Evolutionary conservation across 2,888 invertebrate genomes (phyloP).

Genomic region (Priocnemis perturbator): DNA sequence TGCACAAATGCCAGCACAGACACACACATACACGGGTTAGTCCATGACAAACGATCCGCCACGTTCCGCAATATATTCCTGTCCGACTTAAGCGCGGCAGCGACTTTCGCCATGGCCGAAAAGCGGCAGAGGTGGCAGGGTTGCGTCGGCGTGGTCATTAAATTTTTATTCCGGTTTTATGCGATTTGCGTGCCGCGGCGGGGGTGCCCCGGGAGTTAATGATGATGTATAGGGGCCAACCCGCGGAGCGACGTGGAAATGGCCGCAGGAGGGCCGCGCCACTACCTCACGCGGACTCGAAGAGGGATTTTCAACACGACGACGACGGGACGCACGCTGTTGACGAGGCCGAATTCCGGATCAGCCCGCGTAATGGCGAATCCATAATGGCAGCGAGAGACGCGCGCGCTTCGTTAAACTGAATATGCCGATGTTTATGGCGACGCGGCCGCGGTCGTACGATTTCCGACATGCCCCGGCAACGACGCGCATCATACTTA

Average conservation of each 20-base stretch:
- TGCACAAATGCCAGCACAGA: too few species aligned
- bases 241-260: slow-evolving; percentile 23
- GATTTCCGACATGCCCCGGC: too few species aligned
- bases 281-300: slow-evolving; percentile 11
- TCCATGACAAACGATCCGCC: slow-evolving; percentile 46
- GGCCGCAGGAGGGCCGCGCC: slow-evolving; percentile 19
- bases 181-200: slow-evolving; percentile 50
- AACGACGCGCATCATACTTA: too few species aligned
- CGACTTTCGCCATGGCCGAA: slow-evolving; percentile 36
- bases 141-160: slow-evolving; percentile 46
- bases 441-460: too few species aligned
- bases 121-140: slow-evolving; percentile 38
- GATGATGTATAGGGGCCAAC: slow-evolving; percentile 47
- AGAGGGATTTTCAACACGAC: slow-evolving; percentile 26
- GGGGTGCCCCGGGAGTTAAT: slow-evolving; percentile 30
- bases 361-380: too few species aligned
- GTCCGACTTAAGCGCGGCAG: slow-evolving; percentile 44
- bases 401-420: too few species aligned
- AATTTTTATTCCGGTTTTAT: slow-evolving; percentile 56
- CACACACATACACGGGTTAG: slow-evolving; percentile 23
- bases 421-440: too few species aligned
- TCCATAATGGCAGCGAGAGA: too few species aligned
- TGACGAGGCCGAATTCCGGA: too few species aligned
- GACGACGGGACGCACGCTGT: too few species aligned
- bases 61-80: slow-evolving; percentile 39